Conservation (phyloP, 2,888 invertebrate species). For the Pammene fasciana region DNA sequence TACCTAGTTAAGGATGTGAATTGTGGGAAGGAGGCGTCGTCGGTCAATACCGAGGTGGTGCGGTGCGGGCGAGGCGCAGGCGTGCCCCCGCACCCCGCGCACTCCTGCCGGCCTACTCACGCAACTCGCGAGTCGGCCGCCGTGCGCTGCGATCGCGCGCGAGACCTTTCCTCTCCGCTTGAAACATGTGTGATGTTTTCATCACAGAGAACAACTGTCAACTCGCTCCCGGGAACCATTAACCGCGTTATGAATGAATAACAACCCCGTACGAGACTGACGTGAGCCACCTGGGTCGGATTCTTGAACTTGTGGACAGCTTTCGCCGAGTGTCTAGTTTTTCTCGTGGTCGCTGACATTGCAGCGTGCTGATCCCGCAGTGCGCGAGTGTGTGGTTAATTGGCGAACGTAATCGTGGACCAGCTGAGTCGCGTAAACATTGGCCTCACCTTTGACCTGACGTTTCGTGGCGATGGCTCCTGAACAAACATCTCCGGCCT, state of each 20-base stretch:
- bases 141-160: constrained; percentile 80
- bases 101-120: constrained; percentile 66
- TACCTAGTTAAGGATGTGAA: constrained; percentile 82
- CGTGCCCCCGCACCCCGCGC: constrained; percentile 64
- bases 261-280: constrained; percentile 48
- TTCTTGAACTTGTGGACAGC: constrained; percentile 59
- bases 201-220: constrained; percentile 71
- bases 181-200: constrained; percentile 81
- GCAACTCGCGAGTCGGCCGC: constrained; percentile 81
- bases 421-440: constrained; percentile 82
- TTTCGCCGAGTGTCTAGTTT: constrained; percentile 77
- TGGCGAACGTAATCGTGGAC: constrained; percentile 71
- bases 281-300: constrained; percentile 51
- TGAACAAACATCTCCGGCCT: constrained; percentile 58
- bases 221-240: constrained; percentile 57
- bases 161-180: constrained; percentile 63
- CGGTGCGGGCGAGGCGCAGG: constrained; percentile 76
- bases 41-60: constrained; percentile 83
- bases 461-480: constrained; percentile 67
- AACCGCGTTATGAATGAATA: constrained; percentile 67
- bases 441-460: constrained; percentile 60
- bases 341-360: constrained; percentile 81
- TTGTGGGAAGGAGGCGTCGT: constrained; percentile 82
- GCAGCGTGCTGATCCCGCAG: constrained; percentile 81
- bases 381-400: constrained; percentile 82